These are phyloP conservation scores for Nebria salina DNA, from an alignment of 2,888 invertebrate genomes.

Conservation along the genomic window DNA sequence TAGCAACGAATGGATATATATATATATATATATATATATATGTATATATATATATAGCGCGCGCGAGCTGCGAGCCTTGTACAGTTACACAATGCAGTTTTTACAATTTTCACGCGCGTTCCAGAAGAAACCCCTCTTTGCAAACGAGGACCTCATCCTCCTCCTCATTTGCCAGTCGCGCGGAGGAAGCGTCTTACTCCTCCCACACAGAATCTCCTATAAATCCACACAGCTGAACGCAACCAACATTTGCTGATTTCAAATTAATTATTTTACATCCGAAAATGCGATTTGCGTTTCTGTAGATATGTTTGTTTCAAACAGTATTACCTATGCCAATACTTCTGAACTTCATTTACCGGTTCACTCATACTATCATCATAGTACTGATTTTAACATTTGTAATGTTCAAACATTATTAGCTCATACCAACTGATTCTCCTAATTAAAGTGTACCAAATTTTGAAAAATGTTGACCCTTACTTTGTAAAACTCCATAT, in stretches of 20 bases:
- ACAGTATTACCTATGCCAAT: neutral
- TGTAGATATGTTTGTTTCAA: neutral
- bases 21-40: constrained; percentile 39
- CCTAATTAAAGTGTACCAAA: too few relatives aligned
- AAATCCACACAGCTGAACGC: neutral
- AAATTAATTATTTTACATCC: neutral
- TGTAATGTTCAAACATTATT: too few relatives aligned
- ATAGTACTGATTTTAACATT: too few relatives aligned
- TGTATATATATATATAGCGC: neutral
- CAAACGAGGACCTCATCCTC: neutral
- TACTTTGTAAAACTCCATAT: too few relatives aligned
- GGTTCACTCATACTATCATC: too few relatives aligned
- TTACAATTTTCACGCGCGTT: constrained; percentile 58
- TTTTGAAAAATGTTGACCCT: too few relatives aligned
- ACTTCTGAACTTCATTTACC: too few relatives aligned
- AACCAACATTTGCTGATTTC: neutral
- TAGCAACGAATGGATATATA: constrained; percentile 60
- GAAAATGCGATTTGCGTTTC: neutral
- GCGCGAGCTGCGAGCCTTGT: constrained; percentile 48
- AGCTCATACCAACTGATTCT: too few relatives aligned
- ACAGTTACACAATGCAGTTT: constrained; percentile 62
- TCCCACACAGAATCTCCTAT: neutral
- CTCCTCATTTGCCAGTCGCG: neutral
- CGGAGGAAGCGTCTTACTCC: neutral
- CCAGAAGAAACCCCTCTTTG: neutral